Percentiles rank a stretch among this genome's conserved stretches.
Evolutionary conservation across 2,888 invertebrate species (phyloP).

Genomic region (Agonopterix subpropinquella): DNA sequence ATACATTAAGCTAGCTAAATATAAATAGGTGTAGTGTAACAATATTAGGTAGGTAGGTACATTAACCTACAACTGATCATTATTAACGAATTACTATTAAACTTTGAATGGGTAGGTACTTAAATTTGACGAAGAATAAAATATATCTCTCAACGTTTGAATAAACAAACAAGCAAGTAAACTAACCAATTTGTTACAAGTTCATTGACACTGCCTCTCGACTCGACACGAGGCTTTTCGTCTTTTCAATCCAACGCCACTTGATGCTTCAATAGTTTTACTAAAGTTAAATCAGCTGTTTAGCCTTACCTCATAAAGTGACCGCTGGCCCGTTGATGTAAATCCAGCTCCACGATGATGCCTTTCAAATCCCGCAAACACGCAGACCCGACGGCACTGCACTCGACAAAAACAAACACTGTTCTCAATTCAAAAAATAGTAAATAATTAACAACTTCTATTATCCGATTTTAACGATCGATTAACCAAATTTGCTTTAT

Average conservation of each 20-base stretch:
- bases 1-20: too few relatives aligned
- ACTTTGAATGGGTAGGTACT: too few relatives aligned
- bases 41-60: too few relatives aligned
- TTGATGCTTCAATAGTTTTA: neutral
- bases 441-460: constrained; percentile 24
- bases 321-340: constrained; percentile 85
- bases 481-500: constrained; percentile 44
- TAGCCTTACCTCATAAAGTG: constrained; percentile 81
- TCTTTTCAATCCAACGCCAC: neutral
- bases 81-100: too few relatives aligned
- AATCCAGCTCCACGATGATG: constrained; percentile 84
- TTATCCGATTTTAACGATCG: constrained; percentile 37
- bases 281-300: constrained; percentile 2
- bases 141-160: too few relatives aligned
- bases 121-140: too few relatives aligned
- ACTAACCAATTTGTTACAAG: constrained; percentile 27
- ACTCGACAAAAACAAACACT: constrained; percentile 29
- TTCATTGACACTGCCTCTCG: constrained; percentile 30
- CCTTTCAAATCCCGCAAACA: constrained; percentile 46
- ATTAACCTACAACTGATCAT: too few relatives aligned
- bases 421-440: constrained; percentile 7
- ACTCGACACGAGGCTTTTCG: neutral
- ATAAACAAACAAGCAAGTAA: constrained; percentile 20
- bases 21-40: too few relatives aligned
- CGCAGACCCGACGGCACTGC: constrained; percentile 39